Evolutionary conservation across 1,140 invertebrate genomes (phyloP).

Genomic region (Plectrocnemia conspersa): DNA sequence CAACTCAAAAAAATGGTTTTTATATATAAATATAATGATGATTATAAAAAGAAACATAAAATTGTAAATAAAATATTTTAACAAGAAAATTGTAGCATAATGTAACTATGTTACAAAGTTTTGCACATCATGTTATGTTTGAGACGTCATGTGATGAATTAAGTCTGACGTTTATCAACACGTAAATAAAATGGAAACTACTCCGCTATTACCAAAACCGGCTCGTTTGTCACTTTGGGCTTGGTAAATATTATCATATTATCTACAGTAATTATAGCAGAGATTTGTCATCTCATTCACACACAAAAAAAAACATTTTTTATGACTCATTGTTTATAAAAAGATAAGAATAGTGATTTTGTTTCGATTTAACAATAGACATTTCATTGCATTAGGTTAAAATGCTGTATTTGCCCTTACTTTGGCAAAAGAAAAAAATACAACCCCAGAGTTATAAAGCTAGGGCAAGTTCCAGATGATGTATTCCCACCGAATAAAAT

Average conservation of each 20-base stretch:
- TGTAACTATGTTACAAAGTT: too few relatives aligned
- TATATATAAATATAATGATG: too few relatives aligned
- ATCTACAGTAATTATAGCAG: too few relatives aligned
- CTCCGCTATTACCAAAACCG: conserved; percentile 43
- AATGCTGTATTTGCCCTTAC: conserved; percentile 41
- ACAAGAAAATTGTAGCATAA: too few relatives aligned
- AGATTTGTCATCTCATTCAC: neutral
- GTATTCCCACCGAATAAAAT: conserved; percentile 95
- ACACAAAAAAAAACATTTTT: conserved; percentile 5
- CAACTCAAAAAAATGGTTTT: too few relatives aligned
- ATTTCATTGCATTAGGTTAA: conserved; percentile 35
- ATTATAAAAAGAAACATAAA: too few relatives aligned
- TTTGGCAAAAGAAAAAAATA: conserved; percentile 39
- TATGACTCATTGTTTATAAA: conserved; percentile 12
- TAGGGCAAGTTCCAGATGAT: conserved; percentile 57
- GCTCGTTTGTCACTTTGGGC: conserved; percentile 47
- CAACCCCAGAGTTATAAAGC: conserved; percentile 45
- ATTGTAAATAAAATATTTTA: too few relatives aligned
- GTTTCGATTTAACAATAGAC: conserved; percentile 14
- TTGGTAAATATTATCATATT: conserved; percentile 41
- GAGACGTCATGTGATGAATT: too few relatives aligned
- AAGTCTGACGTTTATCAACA: too few relatives aligned
- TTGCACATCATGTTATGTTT: too few relatives aligned
- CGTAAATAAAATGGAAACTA: conserved; percentile 42
- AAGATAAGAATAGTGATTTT: conserved; percentile 23